phyloP scores from a whole-genome alignment of 2,888 invertebrate genomes.

The Ophion obscuratus region DNA sequence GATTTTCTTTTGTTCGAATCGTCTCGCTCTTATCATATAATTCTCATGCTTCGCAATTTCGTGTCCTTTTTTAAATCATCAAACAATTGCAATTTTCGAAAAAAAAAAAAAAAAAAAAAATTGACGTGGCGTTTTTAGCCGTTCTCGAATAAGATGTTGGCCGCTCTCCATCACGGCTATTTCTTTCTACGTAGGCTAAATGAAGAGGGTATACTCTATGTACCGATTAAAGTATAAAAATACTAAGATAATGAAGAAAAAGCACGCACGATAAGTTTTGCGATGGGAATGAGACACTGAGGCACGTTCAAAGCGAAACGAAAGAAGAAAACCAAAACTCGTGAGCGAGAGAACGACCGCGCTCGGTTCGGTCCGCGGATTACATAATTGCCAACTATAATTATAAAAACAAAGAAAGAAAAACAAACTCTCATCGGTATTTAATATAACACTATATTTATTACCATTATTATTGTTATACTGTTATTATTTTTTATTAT shows the following conservation, averaged over 20 bases:
- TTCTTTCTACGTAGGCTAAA: conserved; percentile 61
- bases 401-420: conserved; percentile 65
- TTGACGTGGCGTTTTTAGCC: conserved; percentile 18
- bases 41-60: conserved; percentile 45
- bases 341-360: conserved; percentile 61
- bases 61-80: conserved; percentile 5
- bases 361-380: conserved; percentile 68
- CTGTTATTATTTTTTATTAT: conserved; percentile 61
- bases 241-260: conserved; percentile 43
- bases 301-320: conserved; percentile 28
- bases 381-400: conserved; percentile 74
- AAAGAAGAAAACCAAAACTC: conserved; percentile 24
- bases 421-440: conserved; percentile 80
- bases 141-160: conserved; percentile 37
- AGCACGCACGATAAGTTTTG: conserved; percentile 57
- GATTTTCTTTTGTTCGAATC: conserved; percentile 24
- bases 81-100: conserved; percentile 28
- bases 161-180: conserved; percentile 58
- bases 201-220: conserved; percentile 48
- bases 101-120: neutral
- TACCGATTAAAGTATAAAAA: conserved; percentile 41
- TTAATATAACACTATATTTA: conserved; percentile 78
- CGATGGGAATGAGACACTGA: conserved; percentile 46
- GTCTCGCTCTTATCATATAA: conserved; percentile 42
- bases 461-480: conserved; percentile 65